A percentile compares a stretch with the other conserved stretches of the same genome.
Evolutionary conservation across 2,113 vertebrate species (phyloP).

Genomic region (Coturnix japonica): DNA sequence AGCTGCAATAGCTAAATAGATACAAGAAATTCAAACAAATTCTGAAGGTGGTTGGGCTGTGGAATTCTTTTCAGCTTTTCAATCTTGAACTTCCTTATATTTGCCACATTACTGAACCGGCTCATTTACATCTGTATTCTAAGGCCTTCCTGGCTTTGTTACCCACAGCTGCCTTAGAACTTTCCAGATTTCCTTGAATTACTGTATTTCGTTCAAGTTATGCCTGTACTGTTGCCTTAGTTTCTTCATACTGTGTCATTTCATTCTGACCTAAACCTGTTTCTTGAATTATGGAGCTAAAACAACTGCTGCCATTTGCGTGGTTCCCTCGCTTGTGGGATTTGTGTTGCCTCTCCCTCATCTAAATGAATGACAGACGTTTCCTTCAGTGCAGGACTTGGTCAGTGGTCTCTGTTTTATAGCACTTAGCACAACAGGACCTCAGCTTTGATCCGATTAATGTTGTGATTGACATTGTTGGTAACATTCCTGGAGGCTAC

Average conservation of each 20-base stretch:
- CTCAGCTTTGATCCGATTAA: background rate
- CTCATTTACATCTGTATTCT: constrained; percentile 44
- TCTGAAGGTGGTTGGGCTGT: constrained; percentile 21
- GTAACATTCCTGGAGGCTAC: background rate
- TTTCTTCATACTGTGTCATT: background rate
- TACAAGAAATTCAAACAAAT: constrained; percentile 53
- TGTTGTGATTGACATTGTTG: background rate
- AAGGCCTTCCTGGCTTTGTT: constrained; percentile 20
- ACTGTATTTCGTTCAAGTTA: background rate
- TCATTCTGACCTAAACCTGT: background rate
- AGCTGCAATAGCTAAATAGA: constrained; percentile 58
- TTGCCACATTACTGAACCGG: constrained; percentile 6
- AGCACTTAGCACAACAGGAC: background rate
- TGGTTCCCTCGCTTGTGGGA: background rate
- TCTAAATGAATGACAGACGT: constrained; percentile 18
- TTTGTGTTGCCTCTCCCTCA: constrained; percentile 3
- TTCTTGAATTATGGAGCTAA: constrained; percentile 8
- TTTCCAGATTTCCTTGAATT: constrained; percentile 40
- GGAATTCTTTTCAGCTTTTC: constrained; percentile 55
- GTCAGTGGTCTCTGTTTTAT: background rate
- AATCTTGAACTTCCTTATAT: constrained; percentile 41
- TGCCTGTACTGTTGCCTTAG: background rate
- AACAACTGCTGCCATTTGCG: constrained; percentile 15
- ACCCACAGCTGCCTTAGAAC: background rate
- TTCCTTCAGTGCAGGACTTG: background rate